A percentile compares a stretch with the other conserved stretches of the same genome.
phyloP scores from a whole-genome alignment of 2,888 invertebrate species.

The Phalera bucephala region DNA sequence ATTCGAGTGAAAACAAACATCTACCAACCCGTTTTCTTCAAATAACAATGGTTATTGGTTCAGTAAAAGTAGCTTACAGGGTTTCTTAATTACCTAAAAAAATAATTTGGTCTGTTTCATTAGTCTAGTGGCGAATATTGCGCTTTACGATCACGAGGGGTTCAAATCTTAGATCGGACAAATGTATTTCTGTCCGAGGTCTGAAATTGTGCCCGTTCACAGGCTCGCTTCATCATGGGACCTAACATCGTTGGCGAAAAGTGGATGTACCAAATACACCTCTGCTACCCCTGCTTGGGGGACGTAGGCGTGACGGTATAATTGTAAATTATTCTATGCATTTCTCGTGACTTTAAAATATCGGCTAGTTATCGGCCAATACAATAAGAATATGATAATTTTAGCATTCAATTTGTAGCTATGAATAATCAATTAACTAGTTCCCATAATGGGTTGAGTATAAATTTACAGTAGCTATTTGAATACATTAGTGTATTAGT shows the following conservation, averaged over 20 bases:
- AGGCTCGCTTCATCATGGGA: too few relatives aligned
- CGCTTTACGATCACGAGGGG: too few relatives aligned
- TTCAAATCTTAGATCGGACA: too few relatives aligned
- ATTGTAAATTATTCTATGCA: constrained; percentile 9
- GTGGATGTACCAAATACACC: too few relatives aligned
- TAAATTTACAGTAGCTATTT: constrained; percentile 44
- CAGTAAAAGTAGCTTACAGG: constrained; percentile 25
- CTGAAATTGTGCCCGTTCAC: too few relatives aligned
- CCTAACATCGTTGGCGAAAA: too few relatives aligned
- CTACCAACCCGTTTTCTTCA: constrained; percentile 35
- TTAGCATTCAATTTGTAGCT: constrained; percentile 42
- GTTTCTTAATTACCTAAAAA: too few relatives aligned
- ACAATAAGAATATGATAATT: constrained; percentile 38
- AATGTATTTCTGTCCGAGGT: too few relatives aligned
- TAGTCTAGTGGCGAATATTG: too few relatives aligned
- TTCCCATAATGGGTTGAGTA: constrained; percentile 32
- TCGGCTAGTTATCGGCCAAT: constrained; percentile 19
- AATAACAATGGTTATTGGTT: constrained; percentile 26
- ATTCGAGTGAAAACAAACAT: constrained; percentile 48
- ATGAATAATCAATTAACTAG: constrained; percentile 52
- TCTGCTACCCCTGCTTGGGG: too few relatives aligned
- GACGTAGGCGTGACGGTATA: too few relatives aligned
- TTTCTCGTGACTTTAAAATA: constrained; percentile 1
- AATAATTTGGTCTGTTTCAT: too few relatives aligned
- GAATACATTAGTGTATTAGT: constrained; percentile 30